Base-by-base conservation (phyloP, 2,797 vertebrate species). In the Arnoldichthys spilopterus region DNA sequence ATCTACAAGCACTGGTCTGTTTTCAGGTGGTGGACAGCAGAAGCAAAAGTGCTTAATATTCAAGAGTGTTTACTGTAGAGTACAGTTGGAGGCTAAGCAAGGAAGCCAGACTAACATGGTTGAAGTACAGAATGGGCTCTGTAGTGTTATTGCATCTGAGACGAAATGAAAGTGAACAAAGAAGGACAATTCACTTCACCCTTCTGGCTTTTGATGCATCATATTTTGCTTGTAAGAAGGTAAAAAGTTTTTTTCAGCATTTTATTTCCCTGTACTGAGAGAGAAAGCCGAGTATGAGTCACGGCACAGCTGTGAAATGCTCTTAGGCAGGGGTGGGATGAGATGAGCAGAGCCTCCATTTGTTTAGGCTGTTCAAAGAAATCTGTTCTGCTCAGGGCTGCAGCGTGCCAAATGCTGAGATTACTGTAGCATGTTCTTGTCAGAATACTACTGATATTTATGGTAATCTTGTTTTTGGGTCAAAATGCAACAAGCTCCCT, bases 301-400 rank as follows among this genome's bases (percentile, higher is more conserved):
- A 92, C 80, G 74, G 88, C 85, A 77, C 90, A 86, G 87, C 86
- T 85, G 82, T 89, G 87, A 89, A 91, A 92, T 81, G 85, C 81
- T 90, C 87, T 92, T 92, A 91, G 82, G 86, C 86, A 84, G 64
- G 88, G 88, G 90, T 90, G 85, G 92, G 92, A 91, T 87, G 88
- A 87, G 89, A 91, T 91, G 82, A 90, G 88, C 88, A 85, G 86
- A 84, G 77, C 76, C 86, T 82, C 86, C 80, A 85, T 87, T 89
- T 63, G 80, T 81, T 80, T 73, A 62, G 47, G 24, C 74, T 85
- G 16, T 20, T 49, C 64, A 45, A n/a, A 82, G 69, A 84, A 74
- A 76, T 67, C 76, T 56, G 74, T 71, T 49, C 22, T 76, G 82
- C 37, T 70, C 76, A 74, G 74, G 84, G 77, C 63, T 68, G 77